phyloP scores from a whole-genome alignment of 2,888 invertebrate species.

The Microctonus hyperodae region DNA sequence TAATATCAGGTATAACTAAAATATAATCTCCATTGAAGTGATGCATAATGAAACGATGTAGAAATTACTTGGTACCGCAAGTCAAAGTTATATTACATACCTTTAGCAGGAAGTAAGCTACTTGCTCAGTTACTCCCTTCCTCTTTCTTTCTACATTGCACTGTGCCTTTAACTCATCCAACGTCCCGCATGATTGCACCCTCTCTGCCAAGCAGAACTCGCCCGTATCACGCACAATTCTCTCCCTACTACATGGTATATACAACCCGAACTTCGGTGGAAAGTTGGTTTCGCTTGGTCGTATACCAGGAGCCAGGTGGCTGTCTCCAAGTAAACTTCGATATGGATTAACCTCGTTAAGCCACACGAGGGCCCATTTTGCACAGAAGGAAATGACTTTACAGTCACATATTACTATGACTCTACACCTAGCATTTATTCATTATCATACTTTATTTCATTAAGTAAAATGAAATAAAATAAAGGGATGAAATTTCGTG shows the following conservation, averaged over 20 bases:
- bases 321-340: conserved; percentile 49
- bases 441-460: no score
- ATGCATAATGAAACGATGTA: conserved; percentile 15
- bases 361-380: conserved; percentile 31
- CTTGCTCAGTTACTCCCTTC: conserved; percentile 5
- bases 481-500: no score
- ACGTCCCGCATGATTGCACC: conserved; percentile 18
- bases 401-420: no score
- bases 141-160: conserved; percentile 1
- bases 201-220: conserved; percentile 21
- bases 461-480: no score
- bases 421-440: no score
- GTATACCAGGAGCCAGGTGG: conserved; percentile 40
- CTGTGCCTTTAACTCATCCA: conserved; percentile 1
- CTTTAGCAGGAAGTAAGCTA: conserved; percentile 18
- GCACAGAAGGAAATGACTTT: no score
- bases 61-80: conserved; percentile 19
- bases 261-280: background rate
- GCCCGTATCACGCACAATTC: conserved; percentile 47
- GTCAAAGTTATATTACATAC: conserved; percentile 10
- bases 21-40: conserved; percentile 13
- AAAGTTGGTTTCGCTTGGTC: conserved; percentile 26
- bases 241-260: conserved; percentile 10
- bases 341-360: conserved; percentile 55
- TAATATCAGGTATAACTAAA: no score